Percentiles rank a stretch among this genome's conserved stretches.
Conservation (phyloP, 2,113 vertebrate genomes). For the Dunckerocampus dactyliophorus region DNA sequence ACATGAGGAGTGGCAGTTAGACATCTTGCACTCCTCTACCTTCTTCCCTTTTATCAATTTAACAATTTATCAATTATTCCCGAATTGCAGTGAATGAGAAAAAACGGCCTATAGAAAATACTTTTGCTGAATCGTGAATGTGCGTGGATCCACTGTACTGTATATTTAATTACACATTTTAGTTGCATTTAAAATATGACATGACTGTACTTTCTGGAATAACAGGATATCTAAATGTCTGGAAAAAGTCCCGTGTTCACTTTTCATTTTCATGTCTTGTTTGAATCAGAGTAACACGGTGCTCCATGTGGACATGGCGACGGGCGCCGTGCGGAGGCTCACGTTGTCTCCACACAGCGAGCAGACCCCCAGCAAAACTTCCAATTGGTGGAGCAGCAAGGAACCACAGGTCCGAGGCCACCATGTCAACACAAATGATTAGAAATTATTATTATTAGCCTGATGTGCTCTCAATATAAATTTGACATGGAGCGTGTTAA, state of each 20-base stretch:
- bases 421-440: not conserved
- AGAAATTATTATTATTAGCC: too few species aligned
- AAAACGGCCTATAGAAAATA: too few species aligned
- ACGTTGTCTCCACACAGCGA: constrained; percentile 68
- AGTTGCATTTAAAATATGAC: too few species aligned
- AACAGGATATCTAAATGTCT: not conserved
- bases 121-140: too few species aligned
- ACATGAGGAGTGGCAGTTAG: too few species aligned
- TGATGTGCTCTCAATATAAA: too few species aligned
- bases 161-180: too few species aligned
- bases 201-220: not conserved
- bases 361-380: constrained; percentile 56
- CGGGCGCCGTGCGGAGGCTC: constrained; percentile 76
- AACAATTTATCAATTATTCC: too few species aligned
- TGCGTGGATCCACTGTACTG: too few species aligned
- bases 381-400: constrained; percentile 85
- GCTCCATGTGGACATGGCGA: constrained; percentile 81
- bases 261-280: not conserved
- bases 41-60: too few species aligned
- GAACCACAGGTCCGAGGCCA: constrained; percentile 73
- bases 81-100: too few species aligned
- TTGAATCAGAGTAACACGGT: constrained; percentile 82
- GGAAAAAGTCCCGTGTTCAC: not conserved
- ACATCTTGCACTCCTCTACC: too few species aligned
- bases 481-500: not conserved